A percentile compares a stretch with the other conserved stretches of the same genome.
These are phyloP conservation scores for Cerastoderma edule DNA, from an alignment of 2,888 invertebrate species.

Conservation along the genomic window DNA sequence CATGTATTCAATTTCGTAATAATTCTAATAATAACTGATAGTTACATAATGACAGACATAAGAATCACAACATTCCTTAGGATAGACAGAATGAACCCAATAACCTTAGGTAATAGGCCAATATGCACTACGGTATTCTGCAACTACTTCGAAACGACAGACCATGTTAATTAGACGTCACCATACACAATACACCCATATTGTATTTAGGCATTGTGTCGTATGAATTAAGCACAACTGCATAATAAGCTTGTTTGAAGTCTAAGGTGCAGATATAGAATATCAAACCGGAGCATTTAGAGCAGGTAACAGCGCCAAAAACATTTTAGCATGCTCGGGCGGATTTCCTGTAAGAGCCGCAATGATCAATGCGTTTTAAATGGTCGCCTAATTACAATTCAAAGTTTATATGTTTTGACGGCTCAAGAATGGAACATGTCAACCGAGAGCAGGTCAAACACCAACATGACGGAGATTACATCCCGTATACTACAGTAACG, in stretches of 20 bases:
- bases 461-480: slow-evolving; percentile 8
- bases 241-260: slow-evolving; percentile 17
- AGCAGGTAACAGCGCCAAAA: slow-evolving; percentile 14
- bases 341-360: neutral
- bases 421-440: slow-evolving; percentile 19
- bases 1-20: no score
- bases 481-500: no score
- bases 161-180: neutral
- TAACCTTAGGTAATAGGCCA: neutral
- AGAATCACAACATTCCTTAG: no score
- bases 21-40: no score
- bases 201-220: slow-evolving; percentile 11
- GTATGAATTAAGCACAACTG: slow-evolving; percentile 5
- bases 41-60: no score
- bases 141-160: neutral
- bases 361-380: slow-evolving; percentile 26
- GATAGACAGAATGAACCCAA: slow-evolving; percentile 2
- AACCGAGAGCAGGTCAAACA: slow-evolving; percentile 13
- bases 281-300: neutral
- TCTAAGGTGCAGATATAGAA: neutral
- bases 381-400: slow-evolving; percentile 12
- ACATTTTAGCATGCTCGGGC: slow-evolving; percentile 9
- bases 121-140: neutral
- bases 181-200: neutral
- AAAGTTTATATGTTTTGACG: slow-evolving; percentile 25